Evolutionary conservation across 1,140 invertebrate genomes (phyloP), one percentile per base, ranked within the genome.

Genomic region (Bombus superbus): DNA sequence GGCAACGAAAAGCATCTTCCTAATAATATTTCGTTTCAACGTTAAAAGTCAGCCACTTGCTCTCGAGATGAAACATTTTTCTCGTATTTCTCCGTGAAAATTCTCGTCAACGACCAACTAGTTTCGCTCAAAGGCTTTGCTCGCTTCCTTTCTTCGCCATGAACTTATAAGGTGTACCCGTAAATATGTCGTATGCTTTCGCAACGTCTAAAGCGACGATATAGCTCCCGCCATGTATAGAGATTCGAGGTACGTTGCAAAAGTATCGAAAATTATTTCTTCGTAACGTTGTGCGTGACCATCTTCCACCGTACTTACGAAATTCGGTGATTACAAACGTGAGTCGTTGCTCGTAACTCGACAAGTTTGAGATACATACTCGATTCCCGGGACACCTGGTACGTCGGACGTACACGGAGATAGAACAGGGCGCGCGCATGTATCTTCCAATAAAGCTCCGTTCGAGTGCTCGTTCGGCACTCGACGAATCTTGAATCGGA

Each of bases 361-460:
- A 35, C 1, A 57, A 8, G 22, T 25, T 8, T 18, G 13, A 25
- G 44, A n/a, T 10, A 10, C n/a, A 0, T 74, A 25, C 22, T 5
- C 35, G 47, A 75, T 57, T 64, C 47, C 18, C 5, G 42, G 42
- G 35, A 77, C 81, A 77, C 73, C 32, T 68, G 32, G 81, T 77
- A 75, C 59, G 15, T 68, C 59, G 25, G 35, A 32, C 59, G 2
- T 25, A 75, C 47, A 22, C 1, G 4, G 0, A 66, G 76, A 85
- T 15, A 47, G 47, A 68, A 66, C 42, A 47, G 62, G 13, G 44
- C 32, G 75, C 38, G 84, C 80, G 68, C 89, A 86, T 92, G 91
- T 91, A 93, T 87, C 90, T 91, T 92, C 89, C 92, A 93, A 92
- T 93, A 93, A 93, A 92, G 91, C 90, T 86, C 79, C 86, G 88